A percentile compares a stretch with the other conserved stretches of the same genome.
Evolutionary conservation across 53 echinoderm and acorn worm genomes (phyloP).

Genomic region (Mesocentrotus franciscanus): DNA sequence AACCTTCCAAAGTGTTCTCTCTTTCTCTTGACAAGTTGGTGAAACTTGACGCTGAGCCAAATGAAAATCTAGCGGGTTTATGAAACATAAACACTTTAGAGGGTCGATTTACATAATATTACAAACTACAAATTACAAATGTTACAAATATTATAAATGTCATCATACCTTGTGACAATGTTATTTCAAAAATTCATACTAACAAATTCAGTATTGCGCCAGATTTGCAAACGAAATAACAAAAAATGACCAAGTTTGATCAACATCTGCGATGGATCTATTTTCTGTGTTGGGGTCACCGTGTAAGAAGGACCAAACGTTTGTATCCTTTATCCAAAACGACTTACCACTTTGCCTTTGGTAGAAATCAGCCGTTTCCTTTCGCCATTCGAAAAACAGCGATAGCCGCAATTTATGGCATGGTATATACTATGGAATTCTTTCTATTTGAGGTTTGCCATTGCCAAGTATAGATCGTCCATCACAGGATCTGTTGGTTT

Average conservation of each 20-base stretch:
- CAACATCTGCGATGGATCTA: neutral
- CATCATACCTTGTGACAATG: too few species aligned
- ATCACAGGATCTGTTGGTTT: neutral
- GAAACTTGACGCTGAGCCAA: neutral
- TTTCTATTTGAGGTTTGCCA: neutral
- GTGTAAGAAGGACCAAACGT: conserved; percentile 10
- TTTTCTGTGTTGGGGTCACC: neutral
- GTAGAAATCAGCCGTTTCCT: conserved; percentile 12
- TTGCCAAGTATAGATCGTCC: neutral
- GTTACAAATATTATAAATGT: too few species aligned
- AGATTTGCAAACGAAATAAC: neutral
- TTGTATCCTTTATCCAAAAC: neutral
- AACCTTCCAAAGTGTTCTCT: too few species aligned
- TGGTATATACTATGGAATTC: conserved; percentile 34
- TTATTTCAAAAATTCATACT: neutral
- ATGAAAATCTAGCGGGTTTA: neutral
- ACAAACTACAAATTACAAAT: too few species aligned
- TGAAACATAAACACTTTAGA: neutral
- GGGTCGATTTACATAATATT: neutral
- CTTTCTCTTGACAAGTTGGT: too few species aligned
- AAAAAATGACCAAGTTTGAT: neutral
- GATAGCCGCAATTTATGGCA: conserved; percentile 1
- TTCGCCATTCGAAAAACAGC: neutral
- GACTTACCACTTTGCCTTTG: neutral
- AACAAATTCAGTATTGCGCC: neutral